Percentiles rank a stretch among this genome's conserved stretches.
Evolutionary conservation across 2,797 vertebrate species (phyloP).

Genomic region (Mormyrus proboscirostris): DNA sequence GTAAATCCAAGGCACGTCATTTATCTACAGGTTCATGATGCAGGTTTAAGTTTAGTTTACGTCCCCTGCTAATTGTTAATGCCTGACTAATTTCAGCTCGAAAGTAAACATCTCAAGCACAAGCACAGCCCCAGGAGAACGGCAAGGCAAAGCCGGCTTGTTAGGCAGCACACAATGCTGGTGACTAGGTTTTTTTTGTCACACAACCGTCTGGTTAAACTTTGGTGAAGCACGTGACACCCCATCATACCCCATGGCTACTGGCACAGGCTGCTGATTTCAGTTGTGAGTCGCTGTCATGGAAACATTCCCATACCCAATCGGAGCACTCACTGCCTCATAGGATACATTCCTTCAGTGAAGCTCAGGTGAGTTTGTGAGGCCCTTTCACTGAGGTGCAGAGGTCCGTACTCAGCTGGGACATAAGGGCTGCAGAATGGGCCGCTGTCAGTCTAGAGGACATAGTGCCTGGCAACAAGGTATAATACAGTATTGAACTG

Average conservation of each 20-base stretch:
- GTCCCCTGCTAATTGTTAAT: not conserved
- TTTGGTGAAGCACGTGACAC: not conserved
- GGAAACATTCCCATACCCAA: not conserved
- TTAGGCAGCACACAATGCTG: not conserved
- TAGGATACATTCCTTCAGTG: not conserved
- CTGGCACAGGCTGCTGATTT: not conserved
- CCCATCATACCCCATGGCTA: not conserved
- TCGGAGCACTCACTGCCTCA: not conserved
- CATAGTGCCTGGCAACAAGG: not conserved
- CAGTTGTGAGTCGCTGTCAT: not conserved
- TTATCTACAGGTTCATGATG: not conserved
- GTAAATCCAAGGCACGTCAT: not conserved
- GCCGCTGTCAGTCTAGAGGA: not conserved
- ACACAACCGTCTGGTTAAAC: not conserved
- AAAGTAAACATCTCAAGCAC: not conserved
- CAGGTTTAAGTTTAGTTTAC: not conserved
- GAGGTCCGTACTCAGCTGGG: not conserved
- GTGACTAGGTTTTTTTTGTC: not conserved
- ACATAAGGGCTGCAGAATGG: not conserved
- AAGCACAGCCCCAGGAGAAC: not conserved
- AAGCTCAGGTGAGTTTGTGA: not conserved
- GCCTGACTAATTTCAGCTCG: not conserved
- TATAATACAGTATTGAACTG: not conserved
- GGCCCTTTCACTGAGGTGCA: not conserved
- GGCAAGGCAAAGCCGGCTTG: not conserved